A percentile compares a stretch with the other conserved stretches of the same genome.
Conservation (phyloP, 2,113 vertebrate species). For the Phrynosoma blainvillii region DNA sequence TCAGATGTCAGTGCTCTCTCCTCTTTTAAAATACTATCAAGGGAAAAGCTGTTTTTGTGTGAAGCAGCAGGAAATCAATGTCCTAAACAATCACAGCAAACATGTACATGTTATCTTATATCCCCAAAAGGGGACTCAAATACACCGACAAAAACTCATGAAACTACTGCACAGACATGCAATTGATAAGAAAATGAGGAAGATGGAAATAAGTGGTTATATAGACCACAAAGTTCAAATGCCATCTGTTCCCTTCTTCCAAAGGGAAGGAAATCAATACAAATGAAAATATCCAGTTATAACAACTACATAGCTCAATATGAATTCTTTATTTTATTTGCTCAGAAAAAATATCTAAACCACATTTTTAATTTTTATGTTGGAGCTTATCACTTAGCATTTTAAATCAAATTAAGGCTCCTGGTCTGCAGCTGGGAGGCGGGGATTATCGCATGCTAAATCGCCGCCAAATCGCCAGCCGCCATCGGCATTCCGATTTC, state of each 20-base stretch:
- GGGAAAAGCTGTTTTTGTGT: not conserved
- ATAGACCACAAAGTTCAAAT: slow-evolving; percentile 27
- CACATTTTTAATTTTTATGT: not conserved
- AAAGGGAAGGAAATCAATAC: slow-evolving; percentile 20
- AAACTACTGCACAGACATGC: not conserved
- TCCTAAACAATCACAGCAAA: not conserved
- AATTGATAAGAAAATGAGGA: slow-evolving; percentile 15
- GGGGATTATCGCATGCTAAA: too few species aligned
- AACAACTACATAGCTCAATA: not conserved
- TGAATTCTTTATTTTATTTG: not conserved
- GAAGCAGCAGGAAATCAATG: not conserved
- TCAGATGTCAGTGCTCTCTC: not conserved
- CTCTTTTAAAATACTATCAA: not conserved
- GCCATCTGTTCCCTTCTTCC: not conserved
- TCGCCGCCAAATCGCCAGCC: too few species aligned
- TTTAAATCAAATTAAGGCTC: too few species aligned
- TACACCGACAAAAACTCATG: not conserved
- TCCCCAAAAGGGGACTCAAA: not conserved
- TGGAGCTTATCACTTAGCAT: too few species aligned
- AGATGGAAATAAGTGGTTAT: slow-evolving; percentile 19
- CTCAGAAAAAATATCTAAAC: not conserved
- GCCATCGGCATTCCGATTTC: too few species aligned
- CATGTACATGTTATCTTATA: not conserved
- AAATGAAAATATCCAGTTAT: slow-evolving; percentile 12
- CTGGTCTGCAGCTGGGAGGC: too few species aligned